Evolutionary conservation across 1,140 invertebrate species (phyloP), one percentile per base, ranked within the genome.

Genomic region (Drosophila tsacasi): DNA sequence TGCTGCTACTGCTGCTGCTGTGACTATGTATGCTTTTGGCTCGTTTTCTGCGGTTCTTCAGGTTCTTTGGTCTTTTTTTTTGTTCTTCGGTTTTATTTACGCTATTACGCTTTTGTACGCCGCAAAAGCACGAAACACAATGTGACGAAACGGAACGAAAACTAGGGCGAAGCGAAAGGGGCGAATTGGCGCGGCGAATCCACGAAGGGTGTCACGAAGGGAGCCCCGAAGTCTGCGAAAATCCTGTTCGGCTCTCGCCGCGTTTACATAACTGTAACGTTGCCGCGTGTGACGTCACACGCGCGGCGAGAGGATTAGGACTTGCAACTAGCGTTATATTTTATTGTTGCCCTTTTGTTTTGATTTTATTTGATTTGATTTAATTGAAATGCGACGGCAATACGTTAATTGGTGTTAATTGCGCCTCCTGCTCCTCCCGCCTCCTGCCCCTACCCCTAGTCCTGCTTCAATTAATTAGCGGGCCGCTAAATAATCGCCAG

Each of bases 61-160:
- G 27, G 25, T 57, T 74, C 39, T 84, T 61, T 55, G 30, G 25
- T 37, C 66, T 66, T 52, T 54, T 46, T 54, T 54, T 44, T 35
- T 59, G 15, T 27, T 15, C 23, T 65, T 61, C 8, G 35, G 57
- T 69, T 71, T 74, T 76, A 47, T 68, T 78, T 80, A 44, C 32
- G 46, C 59, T 62, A 68, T 64, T 69, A 69, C 66, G 67, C 77
- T 79, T 57, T 68, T 68, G 66, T 65, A 54, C 63, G 49, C 82
- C 63, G 71, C 81, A 89, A 79, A 84, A 90, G 78, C 81, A 89
- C 81, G 76, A 72, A 71, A 73, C 62, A 66, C 79, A 89, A 87
- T 90, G 81, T 62, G 78, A 84, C 73, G 75, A 81, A 64, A 42
- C 23, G 68, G 54, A 68, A 55, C 15, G 62, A 27, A 54, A 52